These are phyloP conservation scores for Calephelis nemesis DNA, from an alignment of 1,140 invertebrate genomes.

Conservation along the genomic window DNA sequence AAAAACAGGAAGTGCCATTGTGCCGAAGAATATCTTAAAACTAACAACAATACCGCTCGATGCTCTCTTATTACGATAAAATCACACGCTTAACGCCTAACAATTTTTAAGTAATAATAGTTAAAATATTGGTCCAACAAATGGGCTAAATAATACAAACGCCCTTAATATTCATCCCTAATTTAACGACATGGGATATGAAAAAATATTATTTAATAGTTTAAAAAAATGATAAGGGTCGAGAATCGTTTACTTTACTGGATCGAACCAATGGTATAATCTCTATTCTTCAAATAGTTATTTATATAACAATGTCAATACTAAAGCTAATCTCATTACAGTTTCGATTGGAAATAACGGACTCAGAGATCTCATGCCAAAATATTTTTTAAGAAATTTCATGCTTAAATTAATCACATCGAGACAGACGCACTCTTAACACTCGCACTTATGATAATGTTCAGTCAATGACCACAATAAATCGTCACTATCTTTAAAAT, in stretches of 20 bases:
- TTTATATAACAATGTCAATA: conserved; percentile 78
- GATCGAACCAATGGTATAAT: conserved; percentile 71
- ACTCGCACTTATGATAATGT: conserved; percentile 64
- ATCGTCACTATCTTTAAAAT: conserved; percentile 65
- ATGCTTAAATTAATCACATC: conserved; percentile 63
- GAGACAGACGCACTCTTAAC: conserved; percentile 59
- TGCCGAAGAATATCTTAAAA: conserved; percentile 77
- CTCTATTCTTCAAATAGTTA: conserved; percentile 71
- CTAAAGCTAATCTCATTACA: conserved; percentile 78
- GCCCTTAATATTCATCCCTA: conserved; percentile 78
- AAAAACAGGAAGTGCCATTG: conserved; percentile 79
- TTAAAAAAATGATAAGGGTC: conserved; percentile 75
- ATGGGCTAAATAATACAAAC: conserved; percentile 79
- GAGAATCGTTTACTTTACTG: conserved; percentile 69
- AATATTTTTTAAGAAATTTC: conserved; percentile 49
- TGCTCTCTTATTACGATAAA: conserved; percentile 77
- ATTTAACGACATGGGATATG: conserved; percentile 78
- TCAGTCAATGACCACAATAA: conserved; percentile 44
- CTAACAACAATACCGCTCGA: conserved; percentile 78
- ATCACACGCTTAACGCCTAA: conserved; percentile 79
- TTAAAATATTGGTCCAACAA: conserved; percentile 80
- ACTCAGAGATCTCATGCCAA: conserved; percentile 63
- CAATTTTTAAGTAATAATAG: conserved; percentile 79
- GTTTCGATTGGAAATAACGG: conserved; percentile 71
- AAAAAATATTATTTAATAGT: conserved; percentile 79